These are phyloP conservation scores for Parnassius orleans DNA, from an alignment of 2,888 invertebrate species.

Conservation along the genomic window DNA sequence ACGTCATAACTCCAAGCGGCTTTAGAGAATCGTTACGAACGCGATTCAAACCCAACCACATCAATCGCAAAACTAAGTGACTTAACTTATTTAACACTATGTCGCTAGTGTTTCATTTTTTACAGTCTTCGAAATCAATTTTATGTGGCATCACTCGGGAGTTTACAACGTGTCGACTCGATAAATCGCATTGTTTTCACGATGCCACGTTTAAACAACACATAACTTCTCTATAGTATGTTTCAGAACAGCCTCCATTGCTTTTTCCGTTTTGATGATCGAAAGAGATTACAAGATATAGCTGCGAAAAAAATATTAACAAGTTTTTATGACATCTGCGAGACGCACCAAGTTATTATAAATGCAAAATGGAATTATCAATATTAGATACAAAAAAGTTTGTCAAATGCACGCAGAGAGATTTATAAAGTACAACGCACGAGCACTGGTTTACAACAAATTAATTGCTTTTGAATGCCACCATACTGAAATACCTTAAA, in stretches of 20 bases:
- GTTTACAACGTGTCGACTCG: constrained; percentile 14
- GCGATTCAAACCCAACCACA: neutral
- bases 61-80: constrained; percentile 8
- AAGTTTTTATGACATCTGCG: too few species aligned
- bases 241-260: neutral
- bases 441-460: too few species aligned
- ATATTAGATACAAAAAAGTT: too few species aligned
- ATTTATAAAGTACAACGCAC: too few species aligned
- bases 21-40: neutral
- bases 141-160: constrained; percentile 10
- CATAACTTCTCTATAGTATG: neutral
- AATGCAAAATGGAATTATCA: too few species aligned
- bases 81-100: constrained; percentile 15
- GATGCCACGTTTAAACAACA: constrained; percentile 1
- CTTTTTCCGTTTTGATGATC: constrained; percentile 2
- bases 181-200: constrained; percentile 24
- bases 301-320: too few species aligned
- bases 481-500: too few species aligned
- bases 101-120: constrained; percentile 7
- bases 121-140: constrained; percentile 9
- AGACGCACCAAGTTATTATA: too few species aligned
- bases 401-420: too few species aligned
- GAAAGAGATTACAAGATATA: neutral
- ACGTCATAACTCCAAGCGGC: neutral
- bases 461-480: too few species aligned